Percentiles rank a stretch among this genome's conserved stretches.
phyloP scores from a whole-genome alignment of 2,113 vertebrate species.

The Cinclus mexicanus region DNA sequence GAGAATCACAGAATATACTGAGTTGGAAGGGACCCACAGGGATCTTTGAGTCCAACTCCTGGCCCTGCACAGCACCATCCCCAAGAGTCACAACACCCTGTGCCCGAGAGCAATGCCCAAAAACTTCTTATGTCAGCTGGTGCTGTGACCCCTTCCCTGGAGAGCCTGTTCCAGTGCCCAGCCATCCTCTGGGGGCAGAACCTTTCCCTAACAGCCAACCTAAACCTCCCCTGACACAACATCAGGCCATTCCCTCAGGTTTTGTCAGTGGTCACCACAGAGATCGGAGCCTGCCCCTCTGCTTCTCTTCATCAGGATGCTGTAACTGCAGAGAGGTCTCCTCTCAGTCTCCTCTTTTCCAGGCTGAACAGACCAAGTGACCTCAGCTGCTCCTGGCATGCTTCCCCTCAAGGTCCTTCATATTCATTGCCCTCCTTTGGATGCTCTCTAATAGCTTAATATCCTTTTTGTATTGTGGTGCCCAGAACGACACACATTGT shows the following conservation, averaged over 20 bases:
- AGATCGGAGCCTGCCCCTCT: not conserved
- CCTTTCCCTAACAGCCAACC: not conserved
- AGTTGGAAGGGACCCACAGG: not conserved
- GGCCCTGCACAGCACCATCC: not conserved
- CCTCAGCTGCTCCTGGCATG: not conserved
- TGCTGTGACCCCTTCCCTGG: not conserved
- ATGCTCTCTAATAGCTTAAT: not conserved
- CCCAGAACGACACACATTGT: not conserved
- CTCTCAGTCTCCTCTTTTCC: too few relatives aligned
- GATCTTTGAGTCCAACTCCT: not conserved
- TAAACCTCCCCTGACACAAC: not conserved
- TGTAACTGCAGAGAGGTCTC: not conserved
- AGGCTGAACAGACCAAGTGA: not conserved
- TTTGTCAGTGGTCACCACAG: not conserved
- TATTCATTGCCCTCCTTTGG: not conserved
- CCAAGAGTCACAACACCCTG: not conserved
- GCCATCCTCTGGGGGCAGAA: not conserved
- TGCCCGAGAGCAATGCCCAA: rapidly evolving
- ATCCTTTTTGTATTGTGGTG: not conserved
- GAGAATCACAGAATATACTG: not conserved
- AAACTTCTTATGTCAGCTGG: not conserved
- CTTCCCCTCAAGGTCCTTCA: not conserved
- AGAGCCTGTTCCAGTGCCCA: not conserved
- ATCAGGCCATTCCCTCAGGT: not conserved
- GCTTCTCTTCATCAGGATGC: too few relatives aligned